Evolutionary conservation across 2,797 vertebrate species (phyloP).

Genomic region (Gephyroberyx darwinii): DNA sequence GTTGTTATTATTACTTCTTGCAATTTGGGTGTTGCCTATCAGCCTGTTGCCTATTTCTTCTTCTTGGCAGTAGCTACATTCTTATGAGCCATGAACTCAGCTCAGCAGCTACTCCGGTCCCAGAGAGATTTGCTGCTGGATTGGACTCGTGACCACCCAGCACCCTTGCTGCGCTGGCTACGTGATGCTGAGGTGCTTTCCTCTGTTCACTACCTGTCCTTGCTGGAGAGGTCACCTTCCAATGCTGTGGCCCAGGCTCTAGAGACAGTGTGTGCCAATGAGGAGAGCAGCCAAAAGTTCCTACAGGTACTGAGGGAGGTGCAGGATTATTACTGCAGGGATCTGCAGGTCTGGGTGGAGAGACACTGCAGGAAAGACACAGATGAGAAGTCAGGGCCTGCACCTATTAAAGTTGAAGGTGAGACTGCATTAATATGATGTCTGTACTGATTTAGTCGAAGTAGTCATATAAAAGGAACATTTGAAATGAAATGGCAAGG

Average conservation of each 20-base stretch:
- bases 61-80: background rate
- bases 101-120: slow-evolving; percentile 62
- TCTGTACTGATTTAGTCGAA: background rate
- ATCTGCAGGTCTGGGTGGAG: slow-evolving; percentile 75
- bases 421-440: slow-evolving; percentile 11
- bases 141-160: slow-evolving; percentile 73
- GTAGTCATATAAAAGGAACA: background rate
- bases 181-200: slow-evolving; percentile 65
- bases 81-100: slow-evolving; percentile 52
- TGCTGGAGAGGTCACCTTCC: slow-evolving; percentile 71
- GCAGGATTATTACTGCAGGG: slow-evolving; percentile 73
- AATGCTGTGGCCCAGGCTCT: slow-evolving; percentile 69
- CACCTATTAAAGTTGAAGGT: slow-evolving; percentile 48
- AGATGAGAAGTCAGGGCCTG: background rate
- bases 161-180: slow-evolving; percentile 74
- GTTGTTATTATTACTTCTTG: background rate
- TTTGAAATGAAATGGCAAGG: background rate
- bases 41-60: background rate
- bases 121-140: slow-evolving; percentile 64
- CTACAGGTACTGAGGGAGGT: slow-evolving; percentile 72
- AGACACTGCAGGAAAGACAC: slow-evolving; percentile 35
- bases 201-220: slow-evolving; percentile 57
- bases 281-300: slow-evolving; percentile 66
- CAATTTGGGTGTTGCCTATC: background rate
- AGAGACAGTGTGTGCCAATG: slow-evolving; percentile 61